Evolutionary conservation across 2,113 vertebrate genomes (phyloP).

Genomic region (Xiphophorus hellerii): DNA sequence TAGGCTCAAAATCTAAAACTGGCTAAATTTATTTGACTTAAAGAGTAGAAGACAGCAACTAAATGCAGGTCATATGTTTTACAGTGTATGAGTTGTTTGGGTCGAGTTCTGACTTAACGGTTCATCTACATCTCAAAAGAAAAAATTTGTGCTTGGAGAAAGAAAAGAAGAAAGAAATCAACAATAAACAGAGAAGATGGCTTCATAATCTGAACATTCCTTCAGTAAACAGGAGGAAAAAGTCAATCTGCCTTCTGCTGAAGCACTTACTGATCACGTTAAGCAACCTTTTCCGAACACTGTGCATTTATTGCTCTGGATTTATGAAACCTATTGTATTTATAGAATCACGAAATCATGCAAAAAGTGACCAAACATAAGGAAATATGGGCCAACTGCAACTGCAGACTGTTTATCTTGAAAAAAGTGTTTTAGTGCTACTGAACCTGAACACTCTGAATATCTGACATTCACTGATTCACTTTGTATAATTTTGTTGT

Average conservation of each 20-base stretch:
- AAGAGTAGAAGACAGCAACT: too few species aligned
- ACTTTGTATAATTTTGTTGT: background rate
- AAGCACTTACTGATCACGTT: background rate
- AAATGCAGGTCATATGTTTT: too few species aligned
- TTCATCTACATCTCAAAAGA: background rate
- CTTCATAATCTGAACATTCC: background rate
- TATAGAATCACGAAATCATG: background rate
- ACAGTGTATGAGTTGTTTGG: too few species aligned
- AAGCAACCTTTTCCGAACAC: conserved; percentile 21
- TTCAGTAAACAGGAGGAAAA: background rate
- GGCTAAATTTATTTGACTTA: too few species aligned
- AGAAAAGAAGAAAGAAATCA: background rate
- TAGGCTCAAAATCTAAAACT: too few species aligned
- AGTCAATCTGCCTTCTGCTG: background rate
- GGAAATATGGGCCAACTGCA: conserved; percentile 58
- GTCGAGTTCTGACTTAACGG: background rate
- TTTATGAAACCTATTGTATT: background rate
- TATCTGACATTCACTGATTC: background rate
- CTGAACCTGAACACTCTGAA: background rate
- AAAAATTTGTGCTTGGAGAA: background rate
- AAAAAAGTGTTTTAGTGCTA: conserved; percentile 15
- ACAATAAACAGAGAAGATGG: background rate
- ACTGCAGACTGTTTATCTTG: conserved; percentile 4
- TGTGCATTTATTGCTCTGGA: conserved; percentile 34
- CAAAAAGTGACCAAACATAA: conserved; percentile 1